Evolutionary conservation across 2,113 vertebrate species (phyloP).

Genomic region (Argyrosomus japonicus): DNA sequence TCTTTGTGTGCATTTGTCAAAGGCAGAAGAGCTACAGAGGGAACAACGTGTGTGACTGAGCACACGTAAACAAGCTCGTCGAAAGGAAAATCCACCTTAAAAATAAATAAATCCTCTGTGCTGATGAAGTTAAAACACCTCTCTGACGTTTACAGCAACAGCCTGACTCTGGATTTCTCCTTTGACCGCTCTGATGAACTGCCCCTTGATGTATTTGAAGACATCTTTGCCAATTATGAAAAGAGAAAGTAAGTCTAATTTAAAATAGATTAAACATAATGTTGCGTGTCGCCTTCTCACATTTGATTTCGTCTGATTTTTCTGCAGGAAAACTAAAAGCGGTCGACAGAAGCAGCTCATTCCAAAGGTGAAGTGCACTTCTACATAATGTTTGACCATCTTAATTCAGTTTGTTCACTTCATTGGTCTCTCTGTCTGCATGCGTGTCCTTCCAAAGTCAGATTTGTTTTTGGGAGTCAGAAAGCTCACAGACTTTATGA

Average conservation of each 20-base stretch:
- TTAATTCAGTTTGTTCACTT: neutral
- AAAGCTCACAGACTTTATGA: neutral
- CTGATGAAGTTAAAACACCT: neutral
- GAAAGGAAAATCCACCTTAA: neutral
- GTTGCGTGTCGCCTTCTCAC: neutral
- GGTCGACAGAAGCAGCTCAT: conserved; percentile 93
- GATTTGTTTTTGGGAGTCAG: neutral
- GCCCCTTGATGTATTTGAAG: conserved; percentile 91
- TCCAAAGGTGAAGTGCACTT: conserved; percentile 89
- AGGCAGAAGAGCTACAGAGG: no score
- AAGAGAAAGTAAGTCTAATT: conserved; percentile 90
- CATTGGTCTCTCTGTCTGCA: neutral
- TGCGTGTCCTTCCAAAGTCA: neutral
- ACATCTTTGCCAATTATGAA: conserved; percentile 92
- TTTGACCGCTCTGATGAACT: conserved; percentile 93
- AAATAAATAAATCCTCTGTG: neutral
- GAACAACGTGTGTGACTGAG: neutral
- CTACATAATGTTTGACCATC: neutral
- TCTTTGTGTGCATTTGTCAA: neutral
- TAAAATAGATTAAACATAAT: neutral
- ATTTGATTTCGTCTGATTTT: conserved; percentile 7
- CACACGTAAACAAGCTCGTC: neutral
- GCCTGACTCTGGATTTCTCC: conserved; percentile 91
- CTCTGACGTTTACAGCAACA: conserved; percentile 80
- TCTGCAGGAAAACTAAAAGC: conserved; percentile 89